These are phyloP conservation scores for Fopius arisanus DNA, from an alignment of 1,140 invertebrate genomes.

Conservation along the genomic window DNA sequence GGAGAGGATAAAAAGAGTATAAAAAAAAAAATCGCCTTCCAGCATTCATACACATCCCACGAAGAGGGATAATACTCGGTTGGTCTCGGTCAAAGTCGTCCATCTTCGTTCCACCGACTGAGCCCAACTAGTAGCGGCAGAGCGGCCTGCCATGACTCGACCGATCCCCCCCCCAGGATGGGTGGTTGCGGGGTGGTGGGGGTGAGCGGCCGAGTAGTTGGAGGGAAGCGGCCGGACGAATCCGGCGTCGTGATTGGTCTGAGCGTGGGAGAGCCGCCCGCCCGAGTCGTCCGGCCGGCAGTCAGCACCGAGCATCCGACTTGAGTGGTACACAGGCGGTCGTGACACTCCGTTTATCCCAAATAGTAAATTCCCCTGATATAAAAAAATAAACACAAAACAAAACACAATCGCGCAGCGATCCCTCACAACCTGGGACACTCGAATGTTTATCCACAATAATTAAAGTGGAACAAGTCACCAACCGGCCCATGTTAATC, in stretches of 20 bases:
- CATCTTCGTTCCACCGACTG: conserved; percentile 38
- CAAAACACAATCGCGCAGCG: too few species aligned
- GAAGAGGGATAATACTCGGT: not conserved
- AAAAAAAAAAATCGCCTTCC: not conserved
- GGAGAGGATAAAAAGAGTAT: too few species aligned
- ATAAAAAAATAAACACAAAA: too few species aligned
- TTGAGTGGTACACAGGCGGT: conserved; percentile 40
- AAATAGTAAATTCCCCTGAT: too few species aligned
- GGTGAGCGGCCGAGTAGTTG: conserved; percentile 34
- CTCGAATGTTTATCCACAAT: too few species aligned
- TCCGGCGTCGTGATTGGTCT: conserved; percentile 56
- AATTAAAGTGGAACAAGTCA: too few species aligned
- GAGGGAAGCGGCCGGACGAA: conserved; percentile 45
- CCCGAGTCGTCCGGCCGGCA: conserved; percentile 53
- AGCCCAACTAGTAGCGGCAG: conserved; percentile 35
- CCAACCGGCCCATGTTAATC: too few species aligned
- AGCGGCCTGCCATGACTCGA: conserved; percentile 58
- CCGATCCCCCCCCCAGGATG: conserved; percentile 25
- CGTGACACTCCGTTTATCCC: not conserved
- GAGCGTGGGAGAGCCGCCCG: conserved; percentile 63
- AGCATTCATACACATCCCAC: not conserved
- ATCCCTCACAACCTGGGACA: too few species aligned
- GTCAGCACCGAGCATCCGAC: conserved; percentile 58
- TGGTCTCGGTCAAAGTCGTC: conserved; percentile 44
- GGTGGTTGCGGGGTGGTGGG: conserved; percentile 33